These are phyloP conservation scores for Solea solea DNA, from an alignment of 2,113 vertebrate species.

Conservation along the genomic window DNA sequence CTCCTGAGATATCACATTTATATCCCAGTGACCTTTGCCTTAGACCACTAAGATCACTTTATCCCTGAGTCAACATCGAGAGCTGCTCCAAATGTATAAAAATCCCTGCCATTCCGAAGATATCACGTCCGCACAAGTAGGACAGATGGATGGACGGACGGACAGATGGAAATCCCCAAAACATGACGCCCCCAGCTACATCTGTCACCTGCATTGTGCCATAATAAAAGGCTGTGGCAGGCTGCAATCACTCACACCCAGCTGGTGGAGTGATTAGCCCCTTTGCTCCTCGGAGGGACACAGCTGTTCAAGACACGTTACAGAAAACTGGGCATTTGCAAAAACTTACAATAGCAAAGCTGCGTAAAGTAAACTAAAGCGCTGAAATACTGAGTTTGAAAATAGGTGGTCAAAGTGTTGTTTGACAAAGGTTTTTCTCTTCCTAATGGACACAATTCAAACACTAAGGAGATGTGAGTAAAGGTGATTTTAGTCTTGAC, in stretches of 20 bases:
- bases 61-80: not conserved
- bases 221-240: slow-evolving; percentile 44
- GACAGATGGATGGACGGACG: not conserved
- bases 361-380: not conserved
- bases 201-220: not conserved
- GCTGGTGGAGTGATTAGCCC: slow-evolving; percentile 46
- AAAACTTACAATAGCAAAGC: not conserved
- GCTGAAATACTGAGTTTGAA: not conserved
- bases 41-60: no score
- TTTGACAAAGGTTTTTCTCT: no score
- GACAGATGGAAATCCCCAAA: not conserved
- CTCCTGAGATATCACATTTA: no score
- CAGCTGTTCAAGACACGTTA: not conserved
- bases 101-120: not conserved
- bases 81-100: not conserved
- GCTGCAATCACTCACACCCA: slow-evolving; percentile 17
- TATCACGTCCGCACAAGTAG: not conserved
- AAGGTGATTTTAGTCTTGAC: no score
- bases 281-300: slow-evolving; percentile 6
- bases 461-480: no score
- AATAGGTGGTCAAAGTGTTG: no score
- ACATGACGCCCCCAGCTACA: not conserved
- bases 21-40: not conserved
- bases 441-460: no score
- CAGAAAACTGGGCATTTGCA: not conserved